Conservation (phyloP, 2,888 invertebrate genomes). For the Helobdella robusta region DNA sequence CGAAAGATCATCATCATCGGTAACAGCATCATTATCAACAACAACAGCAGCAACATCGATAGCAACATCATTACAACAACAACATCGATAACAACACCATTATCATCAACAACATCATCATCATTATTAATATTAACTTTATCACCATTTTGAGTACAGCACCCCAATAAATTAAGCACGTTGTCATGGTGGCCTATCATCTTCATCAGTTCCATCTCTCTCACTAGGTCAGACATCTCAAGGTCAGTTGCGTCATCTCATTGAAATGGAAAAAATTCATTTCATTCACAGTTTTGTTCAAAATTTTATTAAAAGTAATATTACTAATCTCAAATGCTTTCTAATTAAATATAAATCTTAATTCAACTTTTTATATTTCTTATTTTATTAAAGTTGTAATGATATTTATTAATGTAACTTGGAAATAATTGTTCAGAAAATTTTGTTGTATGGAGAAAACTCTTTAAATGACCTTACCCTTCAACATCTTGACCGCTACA, state of each 20-base stretch:
- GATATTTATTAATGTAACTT: too few relatives aligned
- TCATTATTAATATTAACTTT: too few relatives aligned
- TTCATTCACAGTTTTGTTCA: background rate
- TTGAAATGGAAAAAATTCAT: background rate
- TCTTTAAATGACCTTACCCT: conserved; percentile 57
- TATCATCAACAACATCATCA: too few relatives aligned
- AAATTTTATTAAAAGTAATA: background rate
- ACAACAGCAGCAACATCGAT: background rate
- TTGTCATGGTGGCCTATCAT: conserved; percentile 71
- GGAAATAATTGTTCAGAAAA: background rate
- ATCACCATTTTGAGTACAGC: conserved; percentile 83
- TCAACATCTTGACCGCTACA: conserved; percentile 96
- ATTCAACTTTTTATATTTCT: background rate
- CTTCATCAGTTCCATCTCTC: conserved; percentile 83
- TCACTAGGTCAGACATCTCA: conserved; percentile 68
- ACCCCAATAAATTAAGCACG: conserved; percentile 67
- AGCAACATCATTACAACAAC: background rate
- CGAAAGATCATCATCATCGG: too few relatives aligned
- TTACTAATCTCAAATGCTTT: background rate
- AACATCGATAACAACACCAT: too few relatives aligned
- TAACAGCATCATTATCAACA: too few relatives aligned
- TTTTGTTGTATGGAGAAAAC: background rate
- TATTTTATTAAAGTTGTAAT: background rate
- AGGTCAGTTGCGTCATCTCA: conserved; percentile 91
- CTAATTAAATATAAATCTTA: background rate